phyloP scores from a whole-genome alignment of 1,140 invertebrate genomes.

The Bradysia coprophila region DNA sequence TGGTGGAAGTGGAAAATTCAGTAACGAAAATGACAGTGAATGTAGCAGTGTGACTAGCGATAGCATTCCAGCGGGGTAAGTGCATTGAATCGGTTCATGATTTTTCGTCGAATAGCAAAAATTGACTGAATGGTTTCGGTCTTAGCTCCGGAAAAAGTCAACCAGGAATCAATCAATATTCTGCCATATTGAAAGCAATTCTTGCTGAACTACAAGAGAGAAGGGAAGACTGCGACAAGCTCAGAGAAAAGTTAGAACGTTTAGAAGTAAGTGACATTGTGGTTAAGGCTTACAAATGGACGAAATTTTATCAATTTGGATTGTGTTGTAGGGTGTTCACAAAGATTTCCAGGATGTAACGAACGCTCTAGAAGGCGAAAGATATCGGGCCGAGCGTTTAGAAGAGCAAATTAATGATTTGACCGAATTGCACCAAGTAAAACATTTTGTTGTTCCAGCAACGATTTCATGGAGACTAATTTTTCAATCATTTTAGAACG shows the following conservation, averaged over 20 bases:
- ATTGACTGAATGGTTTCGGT: too few relatives aligned
- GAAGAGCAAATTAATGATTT: conserved; percentile 95
- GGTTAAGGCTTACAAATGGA: too few relatives aligned
- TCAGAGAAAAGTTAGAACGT: conserved; percentile 52
- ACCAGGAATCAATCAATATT: conserved; percentile 25
- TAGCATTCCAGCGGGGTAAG: conserved; percentile 41
- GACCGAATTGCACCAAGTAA: conserved; percentile 80
- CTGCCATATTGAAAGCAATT: conserved; percentile 47
- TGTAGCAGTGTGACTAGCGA: conserved; percentile 63
- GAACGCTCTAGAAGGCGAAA: conserved; percentile 64
- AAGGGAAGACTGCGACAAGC: conserved; percentile 56
- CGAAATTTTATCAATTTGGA: conserved; percentile 1
- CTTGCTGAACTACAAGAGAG: conserved; percentile 55
- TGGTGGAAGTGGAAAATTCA: conserved; percentile 42
- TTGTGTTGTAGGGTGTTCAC: conserved; percentile 35
- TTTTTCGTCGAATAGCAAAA: too few relatives aligned
- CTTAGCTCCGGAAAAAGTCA: conserved; percentile 24
- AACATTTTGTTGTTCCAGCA: conserved; percentile 1
- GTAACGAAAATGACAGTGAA: conserved; percentile 52
- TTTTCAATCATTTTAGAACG: conserved; percentile 21
- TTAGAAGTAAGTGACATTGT: conserved; percentile 34
- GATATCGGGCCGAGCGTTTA: conserved; percentile 64
- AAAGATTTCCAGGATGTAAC: conserved; percentile 64
- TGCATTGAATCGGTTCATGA: too few relatives aligned
- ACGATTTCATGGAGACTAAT: background rate